Percentiles rank a stretch among this genome's conserved stretches.
Conservation (phyloP, 2,888 invertebrate species). For the Abscondita cerata region DNA sequence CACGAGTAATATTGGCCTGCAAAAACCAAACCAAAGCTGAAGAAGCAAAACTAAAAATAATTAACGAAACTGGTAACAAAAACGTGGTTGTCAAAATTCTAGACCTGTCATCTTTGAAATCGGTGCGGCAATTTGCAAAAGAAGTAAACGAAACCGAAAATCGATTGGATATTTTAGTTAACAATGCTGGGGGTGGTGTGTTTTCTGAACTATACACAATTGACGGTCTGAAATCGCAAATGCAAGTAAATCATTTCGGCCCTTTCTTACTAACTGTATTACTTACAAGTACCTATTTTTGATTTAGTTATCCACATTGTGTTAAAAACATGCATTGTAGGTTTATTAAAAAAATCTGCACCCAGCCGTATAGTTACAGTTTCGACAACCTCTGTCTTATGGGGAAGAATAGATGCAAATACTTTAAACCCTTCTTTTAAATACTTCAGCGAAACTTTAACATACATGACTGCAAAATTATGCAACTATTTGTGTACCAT, state of each 20-base stretch:
- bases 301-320: neutral
- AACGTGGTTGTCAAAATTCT: conserved; percentile 57
- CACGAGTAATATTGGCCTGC: conserved; percentile 63
- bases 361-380: conserved; percentile 52
- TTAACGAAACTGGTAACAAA: conserved; percentile 47
- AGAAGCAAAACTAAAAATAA: conserved; percentile 44
- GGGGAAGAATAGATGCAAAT: conserved; percentile 45
- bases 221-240: conserved; percentile 68
- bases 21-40: conserved; percentile 53
- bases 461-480: conserved; percentile 53
- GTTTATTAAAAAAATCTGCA: conserved; percentile 58
- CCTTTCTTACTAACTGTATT: conserved; percentile 71
- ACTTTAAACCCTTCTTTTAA: conserved; percentile 26
- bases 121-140: conserved; percentile 67
- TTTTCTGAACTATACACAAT: conserved; percentile 59
- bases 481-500: conserved; percentile 52
- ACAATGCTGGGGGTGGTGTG: conserved; percentile 68
- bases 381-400: conserved; percentile 48
- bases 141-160: conserved; percentile 62
- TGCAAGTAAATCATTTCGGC: conserved; percentile 71
- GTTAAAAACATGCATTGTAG: conserved; percentile 45
- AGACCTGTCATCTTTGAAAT: conserved; percentile 63
- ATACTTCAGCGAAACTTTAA: neutral
- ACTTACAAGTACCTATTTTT: conserved; percentile 59
- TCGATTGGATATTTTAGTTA: conserved; percentile 67